Percentiles rank a stretch among this genome's conserved stretches.
phyloP scores from a whole-genome alignment of 2,113 vertebrate species.

The Lates calcarifer region DNA sequence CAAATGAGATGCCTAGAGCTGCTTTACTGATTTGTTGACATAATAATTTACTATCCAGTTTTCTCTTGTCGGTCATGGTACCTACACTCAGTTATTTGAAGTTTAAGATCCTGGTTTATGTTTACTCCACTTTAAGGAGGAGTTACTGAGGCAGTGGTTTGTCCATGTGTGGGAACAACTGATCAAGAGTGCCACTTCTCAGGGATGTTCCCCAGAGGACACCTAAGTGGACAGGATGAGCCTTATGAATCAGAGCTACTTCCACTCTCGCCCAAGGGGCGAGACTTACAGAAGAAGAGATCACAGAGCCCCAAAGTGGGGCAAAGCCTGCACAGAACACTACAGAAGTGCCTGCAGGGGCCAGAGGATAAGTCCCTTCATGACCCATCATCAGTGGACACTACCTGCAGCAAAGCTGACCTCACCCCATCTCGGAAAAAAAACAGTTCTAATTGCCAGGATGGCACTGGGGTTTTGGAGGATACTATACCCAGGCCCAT shows the following conservation, averaged over 20 bases:
- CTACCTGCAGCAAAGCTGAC: constrained; percentile 57
- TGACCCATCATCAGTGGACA: constrained; percentile 76
- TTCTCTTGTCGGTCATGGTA: constrained; percentile 24
- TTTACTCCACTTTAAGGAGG: constrained; percentile 41
- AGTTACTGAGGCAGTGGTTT: constrained; percentile 29
- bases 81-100: constrained; percentile 17
- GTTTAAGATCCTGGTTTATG: constrained; percentile 37
- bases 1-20: background rate
- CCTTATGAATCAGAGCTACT: constrained; percentile 68
- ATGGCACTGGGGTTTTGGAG: constrained; percentile 64
- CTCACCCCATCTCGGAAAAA: constrained; percentile 44
- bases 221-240: constrained; percentile 84
- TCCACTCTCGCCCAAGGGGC: constrained; percentile 78
- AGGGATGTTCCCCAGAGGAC: constrained; percentile 87
- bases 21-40: constrained; percentile 21
- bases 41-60: constrained; percentile 14
- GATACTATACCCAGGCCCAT: constrained; percentile 70
- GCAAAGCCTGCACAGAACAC: constrained; percentile 78
- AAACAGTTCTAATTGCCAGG: constrained; percentile 62
- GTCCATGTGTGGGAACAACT: constrained; percentile 50
- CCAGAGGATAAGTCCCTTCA: constrained; percentile 81
- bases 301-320: constrained; percentile 79
- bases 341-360: constrained; percentile 87
- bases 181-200: constrained; percentile 37
- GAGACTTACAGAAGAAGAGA: constrained; percentile 79